These are phyloP conservation scores for Burhinus bistriatus DNA, from an alignment of 2,113 vertebrate species.

Conservation along the genomic window DNA sequence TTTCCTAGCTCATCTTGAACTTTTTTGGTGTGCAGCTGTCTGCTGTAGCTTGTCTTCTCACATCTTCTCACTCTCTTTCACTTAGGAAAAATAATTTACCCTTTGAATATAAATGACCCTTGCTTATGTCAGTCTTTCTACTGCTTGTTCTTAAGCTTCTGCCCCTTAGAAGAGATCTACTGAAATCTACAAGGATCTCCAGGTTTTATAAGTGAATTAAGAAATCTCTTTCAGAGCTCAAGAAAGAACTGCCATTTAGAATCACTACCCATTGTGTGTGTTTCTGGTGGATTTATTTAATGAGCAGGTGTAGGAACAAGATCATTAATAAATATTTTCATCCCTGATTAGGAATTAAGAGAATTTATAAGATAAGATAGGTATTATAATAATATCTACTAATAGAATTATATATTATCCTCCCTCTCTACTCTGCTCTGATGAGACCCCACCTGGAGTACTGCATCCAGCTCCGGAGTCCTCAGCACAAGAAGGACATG, in stretches of 20 bases:
- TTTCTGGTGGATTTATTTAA: neutral
- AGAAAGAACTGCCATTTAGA: neutral
- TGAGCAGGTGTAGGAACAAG: neutral
- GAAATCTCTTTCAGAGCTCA: neutral
- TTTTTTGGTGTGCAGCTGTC: no score
- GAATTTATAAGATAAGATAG: neutral
- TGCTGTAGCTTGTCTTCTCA: neutral
- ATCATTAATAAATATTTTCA: neutral
- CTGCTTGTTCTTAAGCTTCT: neutral
- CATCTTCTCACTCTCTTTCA: neutral
- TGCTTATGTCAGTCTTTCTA: neutral
- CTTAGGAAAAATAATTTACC: neutral
- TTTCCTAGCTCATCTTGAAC: no score
- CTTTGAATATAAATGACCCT: neutral
- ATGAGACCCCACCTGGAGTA: neutral
- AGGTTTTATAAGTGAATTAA: neutral
- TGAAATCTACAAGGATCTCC: neutral
- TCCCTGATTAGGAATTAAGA: neutral
- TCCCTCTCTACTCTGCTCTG: neutral
- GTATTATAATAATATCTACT: neutral
- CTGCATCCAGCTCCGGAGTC: neutral
- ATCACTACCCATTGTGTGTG: neutral
- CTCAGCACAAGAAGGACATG: neutral
- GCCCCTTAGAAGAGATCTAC: neutral
- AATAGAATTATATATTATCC: neutral